A percentile compares a stretch with the other conserved stretches of the same genome.
phyloP scores from a whole-genome alignment of 2,888 invertebrate species.

The Leptothorax acervorum region DNA sequence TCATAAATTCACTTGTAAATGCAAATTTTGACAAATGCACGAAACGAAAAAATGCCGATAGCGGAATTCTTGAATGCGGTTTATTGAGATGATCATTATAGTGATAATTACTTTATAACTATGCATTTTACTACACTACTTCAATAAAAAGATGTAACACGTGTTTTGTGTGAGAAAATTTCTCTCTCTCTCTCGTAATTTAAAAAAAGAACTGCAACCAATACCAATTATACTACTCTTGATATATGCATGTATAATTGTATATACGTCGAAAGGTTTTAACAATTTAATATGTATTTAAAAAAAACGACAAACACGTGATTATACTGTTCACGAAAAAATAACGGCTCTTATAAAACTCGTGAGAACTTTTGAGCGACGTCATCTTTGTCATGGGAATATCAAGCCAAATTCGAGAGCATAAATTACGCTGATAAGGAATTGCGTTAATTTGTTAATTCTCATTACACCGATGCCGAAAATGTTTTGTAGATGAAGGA shows the following conservation, averaged over 20 bases:
- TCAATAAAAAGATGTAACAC: neutral
- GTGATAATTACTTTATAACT: neutral
- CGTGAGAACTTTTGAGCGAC: neutral
- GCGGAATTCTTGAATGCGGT: neutral
- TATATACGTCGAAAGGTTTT: neutral
- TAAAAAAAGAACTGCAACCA: neutral
- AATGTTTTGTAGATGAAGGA: neutral
- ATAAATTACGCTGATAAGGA: neutral
- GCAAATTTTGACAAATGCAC: slow-evolving; percentile 4
- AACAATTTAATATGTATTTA: neutral
- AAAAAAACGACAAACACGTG: neutral
- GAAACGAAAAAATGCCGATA: neutral
- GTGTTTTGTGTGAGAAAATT: neutral
- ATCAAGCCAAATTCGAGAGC: neutral
- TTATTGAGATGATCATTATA: neutral
- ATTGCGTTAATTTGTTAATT: neutral
- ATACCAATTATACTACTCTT: neutral
- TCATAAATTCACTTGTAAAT: slow-evolving; percentile 15
- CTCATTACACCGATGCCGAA: neutral
- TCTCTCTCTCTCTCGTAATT: neutral
- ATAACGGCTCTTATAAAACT: neutral
- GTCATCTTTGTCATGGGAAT: neutral
- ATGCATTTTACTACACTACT: neutral
- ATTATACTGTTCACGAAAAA: neutral
- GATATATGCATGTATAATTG: too few species aligned